Conservation (phyloP, 2,797 vertebrate species). For the Trachurus trachurus region DNA sequence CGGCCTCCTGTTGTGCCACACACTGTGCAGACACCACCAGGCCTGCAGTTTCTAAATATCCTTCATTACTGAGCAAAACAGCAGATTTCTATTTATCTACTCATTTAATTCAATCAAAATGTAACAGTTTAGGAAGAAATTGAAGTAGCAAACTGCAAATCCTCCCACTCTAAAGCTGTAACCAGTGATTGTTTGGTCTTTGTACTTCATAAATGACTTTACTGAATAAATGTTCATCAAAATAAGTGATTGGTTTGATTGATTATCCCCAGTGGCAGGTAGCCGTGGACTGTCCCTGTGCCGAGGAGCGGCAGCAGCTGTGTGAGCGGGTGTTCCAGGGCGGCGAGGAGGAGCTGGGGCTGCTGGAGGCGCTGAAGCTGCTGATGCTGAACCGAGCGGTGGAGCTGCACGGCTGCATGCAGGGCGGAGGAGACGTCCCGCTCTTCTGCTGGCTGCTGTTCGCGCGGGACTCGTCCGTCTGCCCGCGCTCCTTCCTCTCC, state of each 20-base stretch:
- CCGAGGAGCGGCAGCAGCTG: slow-evolving; percentile 85
- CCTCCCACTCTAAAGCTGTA: background rate
- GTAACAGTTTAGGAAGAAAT: background rate
- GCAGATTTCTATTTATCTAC: no score
- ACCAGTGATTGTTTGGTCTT: background rate
- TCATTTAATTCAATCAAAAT: no score
- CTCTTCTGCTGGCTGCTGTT: slow-evolving; percentile 97
- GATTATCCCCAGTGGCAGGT: slow-evolving; percentile 86
- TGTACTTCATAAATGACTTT: background rate
- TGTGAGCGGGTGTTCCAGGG: slow-evolving; percentile 91
- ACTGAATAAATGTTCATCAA: background rate
- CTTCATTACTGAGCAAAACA: no score
- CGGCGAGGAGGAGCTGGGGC: slow-evolving; percentile 92
- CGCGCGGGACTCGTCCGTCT: slow-evolving; percentile 93
- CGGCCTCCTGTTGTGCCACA: no score
- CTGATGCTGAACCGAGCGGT: slow-evolving; percentile 93
- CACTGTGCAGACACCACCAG: no score
- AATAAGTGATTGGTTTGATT: background rate
- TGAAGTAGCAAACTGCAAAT: background rate
- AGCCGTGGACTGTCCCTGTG: slow-evolving; percentile 83
- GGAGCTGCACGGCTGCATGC: slow-evolving; percentile 89
- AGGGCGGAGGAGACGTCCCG: slow-evolving; percentile 90
- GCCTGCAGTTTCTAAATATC: background rate
- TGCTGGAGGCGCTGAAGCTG: slow-evolving; percentile 96
- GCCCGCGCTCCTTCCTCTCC: slow-evolving; percentile 91